Base-by-base conservation (phyloP, 2,888 invertebrate genomes). In the Orthosia incerta region DNA sequence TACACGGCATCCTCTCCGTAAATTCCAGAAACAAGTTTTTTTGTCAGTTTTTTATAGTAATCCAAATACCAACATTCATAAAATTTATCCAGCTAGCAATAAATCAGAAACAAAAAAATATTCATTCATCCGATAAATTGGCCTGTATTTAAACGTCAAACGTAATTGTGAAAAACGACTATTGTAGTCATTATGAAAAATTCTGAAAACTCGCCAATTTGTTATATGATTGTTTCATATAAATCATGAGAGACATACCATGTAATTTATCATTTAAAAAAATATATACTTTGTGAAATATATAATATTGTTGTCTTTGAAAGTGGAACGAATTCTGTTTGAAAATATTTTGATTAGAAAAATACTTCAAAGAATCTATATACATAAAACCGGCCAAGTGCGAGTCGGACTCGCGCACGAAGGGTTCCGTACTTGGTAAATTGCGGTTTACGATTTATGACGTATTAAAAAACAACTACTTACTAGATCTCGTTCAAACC, bases 191-290 rank as follows among this genome's bases (percentile, higher is more conserved):
- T 82, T 20, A 66, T 60, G 31, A 60, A 66, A 73, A 67, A 73
- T 67, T 73, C 80, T 83, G 83, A 60, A 74, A 68, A 71, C 61
- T 16, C n/a, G 71, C 81, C 74, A 75, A 72, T 76, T 64, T 65
- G 48, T 63, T 74, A 51, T 46, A 11, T 63, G 74, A 74, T 82
- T 78, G 60, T 73, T 73, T 51, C 7, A 59, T 50, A 78, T 82
- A 60, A 51, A 70, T 80, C 79, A 78, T 13, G 9, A 12, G 51
- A 60, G 20, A 60, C 51, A 26, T 26, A 48, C 20, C 12, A 0
- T 57, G 51, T 53, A 57, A 73, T 78, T 53, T 50, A 64, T 82
- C 51, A 57, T 73, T 31, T 0, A 48, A 51, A 64, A 71, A 69
- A 69, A 65, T 13, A 31, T 64, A 23, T 64, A 9, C 56, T 69